phyloP scores from a whole-genome alignment of 53 echinoderm and acorn worm species.

The Luidia sarsii region DNA sequence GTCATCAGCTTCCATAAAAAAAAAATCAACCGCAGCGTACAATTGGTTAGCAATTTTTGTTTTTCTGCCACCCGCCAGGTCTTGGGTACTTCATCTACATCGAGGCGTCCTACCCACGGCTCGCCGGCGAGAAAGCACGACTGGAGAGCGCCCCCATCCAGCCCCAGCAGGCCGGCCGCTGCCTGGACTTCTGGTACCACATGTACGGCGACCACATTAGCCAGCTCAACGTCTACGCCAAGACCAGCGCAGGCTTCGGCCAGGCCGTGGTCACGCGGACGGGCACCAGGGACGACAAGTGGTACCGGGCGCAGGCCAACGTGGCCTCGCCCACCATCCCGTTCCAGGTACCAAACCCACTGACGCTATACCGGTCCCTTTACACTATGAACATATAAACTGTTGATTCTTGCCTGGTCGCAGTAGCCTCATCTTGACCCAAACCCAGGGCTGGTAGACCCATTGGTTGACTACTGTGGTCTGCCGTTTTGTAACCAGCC shows the following conservation, averaged over 20 bases:
- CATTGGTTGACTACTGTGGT: too few species aligned
- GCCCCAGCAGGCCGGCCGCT: conserved; percentile 3
- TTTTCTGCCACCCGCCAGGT: not conserved
- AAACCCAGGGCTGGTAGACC: too few species aligned
- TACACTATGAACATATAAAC: too few species aligned
- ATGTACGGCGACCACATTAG: conserved; percentile 65
- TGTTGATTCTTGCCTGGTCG: too few species aligned
- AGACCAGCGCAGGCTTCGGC: conserved; percentile 23
- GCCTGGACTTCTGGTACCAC: conserved; percentile 73
- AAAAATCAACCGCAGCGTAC: not conserved
- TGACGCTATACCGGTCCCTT: too few species aligned
- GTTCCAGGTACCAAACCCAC: conserved; percentile 56
- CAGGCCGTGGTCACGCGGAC: not conserved
- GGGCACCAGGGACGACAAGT: conserved; percentile 51
- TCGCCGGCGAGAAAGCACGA: conserved; percentile 34
- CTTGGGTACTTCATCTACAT: conserved; percentile 58
- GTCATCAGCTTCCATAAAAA: not conserved
- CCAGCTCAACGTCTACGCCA: conserved; percentile 44
- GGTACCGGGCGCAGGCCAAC: conserved; percentile 49
- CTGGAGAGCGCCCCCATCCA: conserved; percentile 28
- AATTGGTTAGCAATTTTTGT: not conserved
- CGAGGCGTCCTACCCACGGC: conserved; percentile 55
- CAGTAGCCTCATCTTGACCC: too few species aligned
- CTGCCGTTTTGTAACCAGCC: too few species aligned
- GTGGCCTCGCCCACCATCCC: not conserved